Evolutionary conservation across 1,140 invertebrate species (phyloP), one percentile per base, ranked within the genome.

Genomic region (Ooceraea biroi): DNA sequence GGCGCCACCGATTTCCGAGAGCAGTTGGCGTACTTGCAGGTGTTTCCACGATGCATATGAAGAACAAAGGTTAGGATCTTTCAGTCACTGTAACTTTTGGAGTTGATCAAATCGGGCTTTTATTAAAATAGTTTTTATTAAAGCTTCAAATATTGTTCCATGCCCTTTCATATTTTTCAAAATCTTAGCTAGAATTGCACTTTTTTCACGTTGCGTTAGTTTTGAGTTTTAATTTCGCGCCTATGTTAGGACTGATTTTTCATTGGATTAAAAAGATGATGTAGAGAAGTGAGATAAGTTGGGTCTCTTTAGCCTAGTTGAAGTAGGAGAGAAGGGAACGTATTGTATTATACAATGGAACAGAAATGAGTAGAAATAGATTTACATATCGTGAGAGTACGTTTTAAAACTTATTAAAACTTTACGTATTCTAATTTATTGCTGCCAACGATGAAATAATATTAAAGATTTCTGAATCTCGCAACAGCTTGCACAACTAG

Each of bases 1-100:
- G 76, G 76, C 76, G 55, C 65, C 50, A 80, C 76, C 7, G 41
- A 12, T 69, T 80, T 80, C 76, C 76, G 76, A 57, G 63, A 65
- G n/a, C n/a, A 25, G n/a, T 19, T 22, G 68, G 36, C 19, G 25
- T 0, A 8, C 17, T 19, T 10, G 11, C n/a, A 10, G 30, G 11
- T 36, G 1, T 17, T 46, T 22, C 8, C 30, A n/a, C 36, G 36
- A 30, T 11, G 36, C n/a, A n/a, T 68, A 12, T 25, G 11, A 48
- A 66, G 46, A 48, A 14, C 25, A 14, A 17, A 58, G 36, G 36
- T 36, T 36, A 36, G 36, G 7, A 36, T 36, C n/a, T n/a, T n/a
- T n/a, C n/a, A n/a, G n/a, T n/a, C n/a, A n/a, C n/a, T n/a, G 36
- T 7, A 36, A 36, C 36, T 36, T 36, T 2, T 7, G 36, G 2